Evolutionary conservation across 2,888 invertebrate species (phyloP), one percentile per base, ranked within the genome.

Genomic region (Cataglyphis rosenhaueri): DNA sequence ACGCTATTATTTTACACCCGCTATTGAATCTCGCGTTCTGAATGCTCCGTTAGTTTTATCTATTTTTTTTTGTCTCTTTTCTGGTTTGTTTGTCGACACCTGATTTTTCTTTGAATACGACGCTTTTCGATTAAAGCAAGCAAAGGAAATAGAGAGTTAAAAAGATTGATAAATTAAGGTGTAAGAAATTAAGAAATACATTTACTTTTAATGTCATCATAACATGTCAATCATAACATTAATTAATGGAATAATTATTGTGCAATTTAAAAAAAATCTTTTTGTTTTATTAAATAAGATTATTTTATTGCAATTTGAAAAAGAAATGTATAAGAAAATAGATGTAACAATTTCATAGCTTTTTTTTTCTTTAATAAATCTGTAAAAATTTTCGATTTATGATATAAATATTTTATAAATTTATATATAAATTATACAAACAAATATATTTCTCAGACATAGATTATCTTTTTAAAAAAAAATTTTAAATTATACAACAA

Each of bases 1-100:
- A 75, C 81, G 52, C 82, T 78, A 41, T 75, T 79, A 79, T 79
- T 79, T 79, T 76, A 32, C 68, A 35, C 71, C 68, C 55, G 21
- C 64, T 75, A 76, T 86, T 83, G 81, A 79, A 61, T 85, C 75
- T 64, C 55, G 25, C 25, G 68, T 68, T 57, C 73, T 83, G 75
- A 82, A 64, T 85, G 78, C 66, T 59, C 55, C 35, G 41, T 61
- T 48, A 55, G 18, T 25, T 73, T 12, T 38, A 38, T 55, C 44
- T 25, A 10, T 61, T 70, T 74, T 62, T 41, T 38, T 61, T 70
- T 70, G 25, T 57, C 35, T 35, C 5, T 35, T 35, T 55, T 55
- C 76, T 41, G 38, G 15, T 15, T 65, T n/a, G 55, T 41, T 68
- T n/a, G 48, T 25, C 18, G 32, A 57, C 71, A 21, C 8, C 59